A percentile compares a stretch with the other conserved stretches of the same genome.
phyloP scores from a whole-genome alignment of 1,140 invertebrate genomes.

The Aphelinus atriplicis region DNA sequence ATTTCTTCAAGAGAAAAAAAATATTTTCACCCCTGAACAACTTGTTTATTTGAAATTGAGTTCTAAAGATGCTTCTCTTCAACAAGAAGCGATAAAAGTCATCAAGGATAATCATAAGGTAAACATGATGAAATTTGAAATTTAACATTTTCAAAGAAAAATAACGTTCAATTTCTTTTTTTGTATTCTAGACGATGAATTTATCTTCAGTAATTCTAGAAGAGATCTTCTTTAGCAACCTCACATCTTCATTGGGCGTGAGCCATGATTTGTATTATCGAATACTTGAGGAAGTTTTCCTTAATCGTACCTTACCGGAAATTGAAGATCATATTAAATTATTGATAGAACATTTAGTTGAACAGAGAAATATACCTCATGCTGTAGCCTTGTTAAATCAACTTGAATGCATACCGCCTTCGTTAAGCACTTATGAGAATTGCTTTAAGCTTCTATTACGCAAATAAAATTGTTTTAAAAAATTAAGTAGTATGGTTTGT shows the following conservation, averaged over 20 bases:
- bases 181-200: slow-evolving; percentile 47
- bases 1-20: slow-evolving; percentile 49
- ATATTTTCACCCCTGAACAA: slow-evolving; percentile 49
- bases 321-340: slow-evolving; percentile 54
- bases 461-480: slow-evolving; percentile 45
- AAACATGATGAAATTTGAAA: not conserved
- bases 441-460: slow-evolving; percentile 53
- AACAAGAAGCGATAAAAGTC: slow-evolving; percentile 52
- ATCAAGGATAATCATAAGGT: slow-evolving; percentile 57
- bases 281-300: slow-evolving; percentile 59
- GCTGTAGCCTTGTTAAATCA: slow-evolving; percentile 59
- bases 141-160: not conserved
- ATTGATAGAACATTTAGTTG: slow-evolving; percentile 55
- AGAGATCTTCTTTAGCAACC: slow-evolving; percentile 60
- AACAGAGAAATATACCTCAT: slow-evolving; percentile 56
- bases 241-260: slow-evolving; percentile 56
- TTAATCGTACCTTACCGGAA: slow-evolving; percentile 53
- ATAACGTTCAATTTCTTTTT: slow-evolving; percentile 23
- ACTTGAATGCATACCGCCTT: slow-evolving; percentile 54
- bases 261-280: slow-evolving; percentile 56
- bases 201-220: slow-evolving; percentile 54
- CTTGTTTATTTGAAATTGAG: slow-evolving; percentile 55
- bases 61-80: slow-evolving; percentile 48
- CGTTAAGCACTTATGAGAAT: slow-evolving; percentile 58
- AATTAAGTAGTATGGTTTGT: too few relatives aligned